A percentile compares a stretch with the other conserved stretches of the same genome.
Evolutionary conservation across 92 coral and sea anemone species (phyloP).

Genomic region (Zoanthus sociatus): DNA sequence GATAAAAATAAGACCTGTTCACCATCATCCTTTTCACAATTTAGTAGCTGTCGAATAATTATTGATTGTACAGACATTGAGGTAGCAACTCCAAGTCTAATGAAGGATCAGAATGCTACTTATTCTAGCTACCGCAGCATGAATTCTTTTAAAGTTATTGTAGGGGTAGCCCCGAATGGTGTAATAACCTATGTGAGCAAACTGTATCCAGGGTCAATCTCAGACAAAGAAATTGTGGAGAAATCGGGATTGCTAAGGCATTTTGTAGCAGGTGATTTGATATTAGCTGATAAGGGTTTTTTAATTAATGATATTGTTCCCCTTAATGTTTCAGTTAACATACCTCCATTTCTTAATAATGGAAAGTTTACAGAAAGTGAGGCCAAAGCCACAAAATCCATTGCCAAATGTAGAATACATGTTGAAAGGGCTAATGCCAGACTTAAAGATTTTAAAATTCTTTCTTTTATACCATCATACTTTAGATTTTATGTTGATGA

Average conservation of each 20-base stretch:
- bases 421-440: neutral
- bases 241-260: slow-evolving; percentile 26
- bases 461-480: neutral
- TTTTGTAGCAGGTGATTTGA: slow-evolving; percentile 5
- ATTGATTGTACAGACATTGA: slow-evolving; percentile 45
- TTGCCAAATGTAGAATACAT: neutral
- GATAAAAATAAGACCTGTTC: slow-evolving; percentile 16
- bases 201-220: slow-evolving; percentile 32
- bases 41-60: slow-evolving; percentile 30
- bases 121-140: slow-evolving; percentile 24
- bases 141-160: slow-evolving; percentile 15
- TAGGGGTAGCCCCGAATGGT: neutral
- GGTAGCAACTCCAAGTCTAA: slow-evolving; percentile 15
- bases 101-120: slow-evolving; percentile 33
- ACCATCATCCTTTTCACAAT: slow-evolving; percentile 15
- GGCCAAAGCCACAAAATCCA: slow-evolving; percentile 1
- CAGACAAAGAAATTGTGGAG: slow-evolving; percentile 31
- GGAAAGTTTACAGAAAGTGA: no score
- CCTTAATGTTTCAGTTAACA: neutral
- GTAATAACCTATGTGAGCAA: slow-evolving; percentile 27
- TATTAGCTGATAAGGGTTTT: neutral
- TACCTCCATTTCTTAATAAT: neutral
- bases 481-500: neutral
- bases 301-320: neutral
- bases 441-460: neutral